Evolutionary conservation across 2,888 invertebrate genomes (phyloP), one percentile per base, ranked within the genome.

Genomic region (Tenthredo notha): DNA sequence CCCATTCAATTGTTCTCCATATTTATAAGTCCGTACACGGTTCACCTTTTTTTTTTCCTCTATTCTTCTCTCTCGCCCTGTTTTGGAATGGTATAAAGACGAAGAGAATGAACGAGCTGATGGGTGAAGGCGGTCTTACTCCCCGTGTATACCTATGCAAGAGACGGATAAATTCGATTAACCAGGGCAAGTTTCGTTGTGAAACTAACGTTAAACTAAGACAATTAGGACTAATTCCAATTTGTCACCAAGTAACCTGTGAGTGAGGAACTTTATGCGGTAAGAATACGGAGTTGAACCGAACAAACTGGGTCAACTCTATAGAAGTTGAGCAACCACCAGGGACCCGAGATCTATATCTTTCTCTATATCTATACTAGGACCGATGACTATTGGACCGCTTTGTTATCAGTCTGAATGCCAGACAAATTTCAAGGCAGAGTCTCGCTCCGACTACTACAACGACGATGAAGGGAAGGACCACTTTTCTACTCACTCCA

Each of bases 161-260:
- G 85, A 87, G 86, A 67, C 85, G 67, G 85, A 87, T 87, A 86
- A 88, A 89, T 88, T 89, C 87, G 86, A 88, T 89, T 88, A 88
- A 86, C 86, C 85, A 43, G 74, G 74, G 40, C 86, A 87, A 89
- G 87, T 88, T 88, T 88, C 86, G 87, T 86, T 87, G 87, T 18
- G 80, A 58, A 87, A 86, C 86, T 86, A 85, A 80, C 88, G 87
- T 87, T 89, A 87, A 88, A 87, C 87, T 87, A 90, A 90, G 86
- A 87, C 86, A 87, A 89, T 90, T 90, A 90, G 87, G 85, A 86
- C 86, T 89, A 89, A 90, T 90, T 88, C 88, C 88, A 90, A 89
- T 90, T 90, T 90, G 89, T 90, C 90, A 89, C 87, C 87, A 86
- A 89, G 88, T 87, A 88, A 84, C 85, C 87, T 85, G 84, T 85